phyloP scores from a whole-genome alignment of 2,888 invertebrate species.

The Ophraella communa region DNA sequence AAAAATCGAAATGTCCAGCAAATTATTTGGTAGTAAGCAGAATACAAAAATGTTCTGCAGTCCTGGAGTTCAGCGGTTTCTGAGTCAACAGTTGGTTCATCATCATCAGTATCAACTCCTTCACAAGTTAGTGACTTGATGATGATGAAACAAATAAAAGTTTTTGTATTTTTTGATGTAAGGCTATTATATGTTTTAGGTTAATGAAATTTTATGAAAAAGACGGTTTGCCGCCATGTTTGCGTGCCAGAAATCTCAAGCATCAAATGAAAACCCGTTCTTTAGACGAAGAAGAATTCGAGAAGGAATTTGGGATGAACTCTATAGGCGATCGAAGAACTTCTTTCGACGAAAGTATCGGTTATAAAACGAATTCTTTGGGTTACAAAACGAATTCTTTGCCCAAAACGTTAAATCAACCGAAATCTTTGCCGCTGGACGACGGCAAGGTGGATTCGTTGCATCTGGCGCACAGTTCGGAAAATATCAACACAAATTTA shows the following conservation, averaged over 20 bases:
- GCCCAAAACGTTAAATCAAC: constrained; percentile 65
- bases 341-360: constrained; percentile 58
- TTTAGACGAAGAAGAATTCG: constrained; percentile 76
- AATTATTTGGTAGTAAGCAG: too few relatives aligned
- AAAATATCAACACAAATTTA: constrained; percentile 43
- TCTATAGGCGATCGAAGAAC: constrained; percentile 64
- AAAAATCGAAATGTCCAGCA: too few relatives aligned
- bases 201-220: constrained; percentile 52
- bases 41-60: too few relatives aligned
- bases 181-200: too few relatives aligned
- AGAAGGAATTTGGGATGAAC: constrained; percentile 68
- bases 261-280: constrained; percentile 71
- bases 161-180: too few relatives aligned
- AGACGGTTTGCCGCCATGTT: constrained; percentile 65
- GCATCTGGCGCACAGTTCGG: constrained; percentile 53
- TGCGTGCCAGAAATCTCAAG: constrained; percentile 69
- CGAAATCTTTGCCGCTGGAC: constrained; percentile 63
- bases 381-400: constrained; percentile 62
- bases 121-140: too few relatives aligned
- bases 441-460: constrained; percentile 48
- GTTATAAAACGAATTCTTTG: constrained; percentile 32
- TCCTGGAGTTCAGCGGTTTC: too few relatives aligned
- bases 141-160: too few relatives aligned
- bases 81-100: too few relatives aligned
- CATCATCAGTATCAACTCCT: too few relatives aligned